A percentile compares a stretch with the other conserved stretches of the same genome.
Conservation (phyloP, 1,140 invertebrate species). For the Rhyacophila brunnea region DNA sequence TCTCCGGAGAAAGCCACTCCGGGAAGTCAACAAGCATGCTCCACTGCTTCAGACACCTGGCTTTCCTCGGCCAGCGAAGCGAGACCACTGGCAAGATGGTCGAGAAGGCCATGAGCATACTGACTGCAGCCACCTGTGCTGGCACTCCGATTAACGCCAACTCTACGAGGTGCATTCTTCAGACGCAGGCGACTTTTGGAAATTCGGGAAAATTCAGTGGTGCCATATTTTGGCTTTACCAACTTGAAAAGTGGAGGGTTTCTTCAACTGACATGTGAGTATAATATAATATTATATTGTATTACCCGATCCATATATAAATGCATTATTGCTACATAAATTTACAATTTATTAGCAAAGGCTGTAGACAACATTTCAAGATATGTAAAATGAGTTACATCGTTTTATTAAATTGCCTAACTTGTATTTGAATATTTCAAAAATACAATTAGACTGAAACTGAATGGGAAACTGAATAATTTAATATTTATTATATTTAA, state of each 20-base stretch:
- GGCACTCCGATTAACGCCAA: conserved; percentile 82
- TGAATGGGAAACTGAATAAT: too few species aligned
- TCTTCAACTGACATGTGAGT: conserved; percentile 74
- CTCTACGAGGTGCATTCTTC: conserved; percentile 81
- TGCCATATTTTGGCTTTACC: conserved; percentile 81
- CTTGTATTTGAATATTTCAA: too few species aligned
- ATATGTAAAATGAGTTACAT: too few species aligned
- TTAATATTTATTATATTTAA: too few species aligned
- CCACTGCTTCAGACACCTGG: conserved; percentile 72
- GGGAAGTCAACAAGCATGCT: conserved; percentile 80
- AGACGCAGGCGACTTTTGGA: conserved; percentile 83
- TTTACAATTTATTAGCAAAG: too few species aligned
- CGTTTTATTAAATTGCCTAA: too few species aligned
- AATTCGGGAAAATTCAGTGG: conserved; percentile 81
- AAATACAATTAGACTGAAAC: too few species aligned
- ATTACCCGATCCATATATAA: too few species aligned
- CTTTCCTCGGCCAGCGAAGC: conserved; percentile 65
- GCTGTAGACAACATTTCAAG: too few species aligned
- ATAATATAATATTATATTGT: too few species aligned
- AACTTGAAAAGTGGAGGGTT: conserved; percentile 85
- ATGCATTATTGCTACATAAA: too few species aligned
- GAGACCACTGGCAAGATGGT: conserved; percentile 68
- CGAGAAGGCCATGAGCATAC: conserved; percentile 68
- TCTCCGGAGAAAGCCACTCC: conserved; percentile 81
- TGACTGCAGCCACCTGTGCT: conserved; percentile 82